phyloP scores from a whole-genome alignment of 1,140 invertebrate genomes.

The Anastrepha ludens region DNA sequence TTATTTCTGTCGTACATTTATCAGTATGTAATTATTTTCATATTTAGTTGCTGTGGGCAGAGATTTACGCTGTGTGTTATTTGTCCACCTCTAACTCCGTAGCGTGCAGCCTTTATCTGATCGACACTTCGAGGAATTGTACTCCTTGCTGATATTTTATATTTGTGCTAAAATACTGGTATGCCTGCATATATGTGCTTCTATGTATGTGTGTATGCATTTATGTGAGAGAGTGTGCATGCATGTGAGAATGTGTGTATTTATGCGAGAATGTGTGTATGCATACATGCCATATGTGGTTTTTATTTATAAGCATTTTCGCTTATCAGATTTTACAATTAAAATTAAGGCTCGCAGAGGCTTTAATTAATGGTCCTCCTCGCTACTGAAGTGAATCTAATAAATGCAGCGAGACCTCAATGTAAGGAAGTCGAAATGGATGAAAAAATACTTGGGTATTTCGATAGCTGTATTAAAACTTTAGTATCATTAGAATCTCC shows the following conservation, averaged over 20 bases:
- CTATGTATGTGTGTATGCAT: background rate
- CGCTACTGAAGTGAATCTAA: background rate
- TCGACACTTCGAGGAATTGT: background rate
- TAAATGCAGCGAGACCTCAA: background rate
- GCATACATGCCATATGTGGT: background rate
- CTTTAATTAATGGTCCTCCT: slow-evolving; percentile 3
- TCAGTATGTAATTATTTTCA: slow-evolving; percentile 13
- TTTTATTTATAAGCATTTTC: background rate
- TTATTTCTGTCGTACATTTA: background rate
- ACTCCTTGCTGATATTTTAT: background rate
- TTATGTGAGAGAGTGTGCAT: background rate
- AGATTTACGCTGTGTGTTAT: background rate
- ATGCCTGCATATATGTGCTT: too few relatives aligned
- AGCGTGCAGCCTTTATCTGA: background rate
- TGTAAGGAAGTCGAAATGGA: background rate
- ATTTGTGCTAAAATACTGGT: too few relatives aligned
- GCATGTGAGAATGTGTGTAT: background rate
- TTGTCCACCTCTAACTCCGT: background rate
- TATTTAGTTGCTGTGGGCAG: background rate
- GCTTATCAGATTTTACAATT: slow-evolving; percentile 31
- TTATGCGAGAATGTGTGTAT: background rate
- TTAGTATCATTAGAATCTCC: too few relatives aligned
- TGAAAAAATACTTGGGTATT: too few relatives aligned
- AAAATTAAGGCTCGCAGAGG: background rate
- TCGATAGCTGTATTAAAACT: too few relatives aligned